phyloP scores from a whole-genome alignment of 2,888 invertebrate species.

The Cryptocephalus primarius region DNA sequence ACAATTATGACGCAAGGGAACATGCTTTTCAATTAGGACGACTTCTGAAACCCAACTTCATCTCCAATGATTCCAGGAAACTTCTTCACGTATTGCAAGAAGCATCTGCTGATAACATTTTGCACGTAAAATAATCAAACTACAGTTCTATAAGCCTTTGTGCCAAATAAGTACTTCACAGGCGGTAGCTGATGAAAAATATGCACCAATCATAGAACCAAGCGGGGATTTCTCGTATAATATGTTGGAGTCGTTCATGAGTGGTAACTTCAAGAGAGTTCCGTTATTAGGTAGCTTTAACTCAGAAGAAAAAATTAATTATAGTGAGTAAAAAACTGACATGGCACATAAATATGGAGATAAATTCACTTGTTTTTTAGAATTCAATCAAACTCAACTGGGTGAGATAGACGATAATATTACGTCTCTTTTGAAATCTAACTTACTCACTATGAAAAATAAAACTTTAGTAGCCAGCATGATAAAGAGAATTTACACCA shows the following conservation, averaged over 20 bases:
- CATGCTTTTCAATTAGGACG: conserved; percentile 7
- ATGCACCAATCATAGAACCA: neutral
- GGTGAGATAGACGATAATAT: too few relatives aligned
- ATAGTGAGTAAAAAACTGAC: too few relatives aligned
- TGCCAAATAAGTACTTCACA: too few relatives aligned
- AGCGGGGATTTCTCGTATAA: neutral
- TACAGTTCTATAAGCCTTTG: too few relatives aligned
- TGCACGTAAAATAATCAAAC: too few relatives aligned
- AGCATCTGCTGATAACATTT: neutral
- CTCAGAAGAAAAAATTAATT: neutral
- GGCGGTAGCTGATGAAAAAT: neutral
- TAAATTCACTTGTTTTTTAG: too few relatives aligned
- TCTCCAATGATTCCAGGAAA: conserved; percentile 1
- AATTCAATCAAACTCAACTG: too few relatives aligned
- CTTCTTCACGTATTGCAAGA: conserved; percentile 1
- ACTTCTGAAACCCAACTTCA: conserved; percentile 1
- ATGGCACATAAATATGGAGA: too few relatives aligned
- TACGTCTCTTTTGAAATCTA: too few relatives aligned
- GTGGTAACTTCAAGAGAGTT: conserved; percentile 2
- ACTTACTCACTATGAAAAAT: too few relatives aligned
- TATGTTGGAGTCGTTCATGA: neutral
- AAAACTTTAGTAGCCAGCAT: neutral
- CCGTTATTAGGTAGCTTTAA: conserved; percentile 1
- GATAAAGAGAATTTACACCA: conserved; percentile 2
- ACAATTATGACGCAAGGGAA: conserved; percentile 2